Evolutionary conservation across 2,113 vertebrate species (phyloP).

Genomic region (Plecotus auritus): DNA sequence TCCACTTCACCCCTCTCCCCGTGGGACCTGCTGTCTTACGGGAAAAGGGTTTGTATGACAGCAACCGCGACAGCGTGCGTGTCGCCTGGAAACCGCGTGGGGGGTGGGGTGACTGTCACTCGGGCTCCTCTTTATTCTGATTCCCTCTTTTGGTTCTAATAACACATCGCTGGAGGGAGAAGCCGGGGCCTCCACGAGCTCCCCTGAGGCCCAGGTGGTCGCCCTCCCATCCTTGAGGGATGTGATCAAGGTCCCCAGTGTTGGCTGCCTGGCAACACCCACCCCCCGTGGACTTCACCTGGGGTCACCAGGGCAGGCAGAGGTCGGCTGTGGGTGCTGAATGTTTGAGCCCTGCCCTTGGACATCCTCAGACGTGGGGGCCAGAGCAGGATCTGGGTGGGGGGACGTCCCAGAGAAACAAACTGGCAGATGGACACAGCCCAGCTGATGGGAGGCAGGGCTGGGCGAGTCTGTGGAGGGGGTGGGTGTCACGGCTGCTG

Average conservation of each 20-base stretch:
- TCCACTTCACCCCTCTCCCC: constrained; percentile 78
- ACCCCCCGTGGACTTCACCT: not conserved
- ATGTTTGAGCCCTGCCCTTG: not conserved
- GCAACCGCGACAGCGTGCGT: constrained; percentile 68
- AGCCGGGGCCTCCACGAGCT: accelerated
- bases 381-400: not conserved
- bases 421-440: not conserved
- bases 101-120: not conserved
- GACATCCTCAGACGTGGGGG: accelerated
- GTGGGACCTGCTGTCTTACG: constrained; percentile 75
- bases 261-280: not conserved
- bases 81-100: constrained; percentile 75
- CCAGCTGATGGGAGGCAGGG: not conserved
- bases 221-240: not conserved
- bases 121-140: not conserved
- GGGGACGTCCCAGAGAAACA: not conserved
- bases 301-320: accelerated
- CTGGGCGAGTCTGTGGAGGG: accelerated
- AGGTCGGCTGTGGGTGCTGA: not conserved
- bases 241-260: accelerated
- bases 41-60: constrained; percentile 79
- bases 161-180: not conserved
- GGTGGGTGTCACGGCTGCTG: accelerated
- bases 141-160: not conserved
- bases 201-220: accelerated